Evolutionary conservation across 2,888 invertebrate species (phyloP), one percentile per base, ranked within the genome.

Genomic region (Andrena flavipes): DNA sequence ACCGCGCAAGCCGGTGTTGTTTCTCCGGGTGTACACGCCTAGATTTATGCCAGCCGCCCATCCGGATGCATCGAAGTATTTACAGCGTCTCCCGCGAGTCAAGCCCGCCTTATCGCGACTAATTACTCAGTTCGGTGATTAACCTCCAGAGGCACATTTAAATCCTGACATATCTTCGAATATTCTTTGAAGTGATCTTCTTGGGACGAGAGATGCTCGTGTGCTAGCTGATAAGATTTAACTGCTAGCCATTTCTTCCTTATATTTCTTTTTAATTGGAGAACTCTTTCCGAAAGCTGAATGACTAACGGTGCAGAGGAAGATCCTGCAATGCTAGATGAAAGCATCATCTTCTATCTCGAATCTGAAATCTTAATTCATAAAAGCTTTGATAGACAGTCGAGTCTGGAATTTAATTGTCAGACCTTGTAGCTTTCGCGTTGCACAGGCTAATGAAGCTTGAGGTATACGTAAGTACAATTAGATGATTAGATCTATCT

Each of bases 1-100:
- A 75, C 76, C 63, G 85, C 63, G 75, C 42, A 71, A 30, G 56
- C 48, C 68, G 54, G 64, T 48, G 76, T 76, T 84, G 69, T 56
- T 63, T 76, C 42, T 42, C 70, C 29, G 62, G 26, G 16, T 59
- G 72, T 63, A 60, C 77, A 59, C 65, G 82, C 48, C 70, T 68
- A 76, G 77, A 82, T 76, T 76, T 83, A 73, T 76, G 69, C 64
- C n/a, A 8, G 35, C 62, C 35, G 29, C 60, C 48, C 16, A 20
- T 42, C 30, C 67, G 10, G 30, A 20, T 49, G 29, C 23, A 49
- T 23, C 62, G 20, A 33, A 33, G 56, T 69, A 63, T 54, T 23
- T 59, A 42, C 69, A n/a, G 23, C 62, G 42, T 67, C 68, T n/a
- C 62, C 26, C 49, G 51, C 54, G 59, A 51, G 33, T 42, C 49